Evolutionary conservation across 1,140 invertebrate genomes (phyloP), one percentile per base, ranked within the genome.

Genomic region (Lutraria rhynchaena): DNA sequence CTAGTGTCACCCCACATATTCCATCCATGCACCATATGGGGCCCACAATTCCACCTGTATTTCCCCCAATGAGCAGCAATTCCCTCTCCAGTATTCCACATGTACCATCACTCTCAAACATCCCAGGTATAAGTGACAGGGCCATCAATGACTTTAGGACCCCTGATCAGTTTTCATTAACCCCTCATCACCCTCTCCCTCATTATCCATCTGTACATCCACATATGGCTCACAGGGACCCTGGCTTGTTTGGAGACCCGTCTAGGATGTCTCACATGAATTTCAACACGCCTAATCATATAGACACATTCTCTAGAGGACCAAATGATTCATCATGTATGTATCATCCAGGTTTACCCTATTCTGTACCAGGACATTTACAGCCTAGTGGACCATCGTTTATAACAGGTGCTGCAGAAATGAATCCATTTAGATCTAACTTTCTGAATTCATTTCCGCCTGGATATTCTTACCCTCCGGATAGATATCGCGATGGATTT

Each of bases 321-420:
- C 82, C 85, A 74, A 81, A 53, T 65, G 78, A 81, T 37, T 83
- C 82, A 61, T 83, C 82, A 24, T 83, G 82, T 61, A 77, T 83
- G 69, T 83, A 83, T 67, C 82, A 77, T 49, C 82, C 71, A 46
- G 73, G 81, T 51, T 41, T 82, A 46, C 51, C 74, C 31, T 77
- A 77, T 31, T 57, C 74, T 17, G 71, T 85, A 53, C 46, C 73
- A 37, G 78, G 81, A 69, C 73, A 74, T 61, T 78, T 65, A 60
- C 83, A 84, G 44, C 80, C 83, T n/a, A 83, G 77, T 67, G 82
- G 83, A 74, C 82, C 82, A 76, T 78, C 85, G 27, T 86, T 82
- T 75, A 65, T 86, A 37, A 69, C 86, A 27, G 70, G 80, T n/a
- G 76, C 69, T 67, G 49, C 86, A 35, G 83, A 87, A 24, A 83